phyloP scores from a whole-genome alignment of 2,888 invertebrate species.

The Leptinotarsa peninsularis region DNA sequence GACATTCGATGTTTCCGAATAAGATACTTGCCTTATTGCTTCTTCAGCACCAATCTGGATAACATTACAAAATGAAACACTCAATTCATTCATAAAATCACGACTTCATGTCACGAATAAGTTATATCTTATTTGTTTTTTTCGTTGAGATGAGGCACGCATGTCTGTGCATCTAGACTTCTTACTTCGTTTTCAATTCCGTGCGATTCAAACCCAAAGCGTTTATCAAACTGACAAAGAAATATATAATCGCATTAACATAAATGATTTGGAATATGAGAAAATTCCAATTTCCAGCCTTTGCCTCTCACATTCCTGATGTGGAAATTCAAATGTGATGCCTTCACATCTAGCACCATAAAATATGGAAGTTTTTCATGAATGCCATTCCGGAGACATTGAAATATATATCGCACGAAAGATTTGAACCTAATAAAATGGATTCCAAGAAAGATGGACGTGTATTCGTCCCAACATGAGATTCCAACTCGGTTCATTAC shows the following conservation, averaged over 20 bases:
- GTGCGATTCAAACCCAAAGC: slow-evolving; percentile 10
- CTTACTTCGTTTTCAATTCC: not conserved
- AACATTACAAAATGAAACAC: no score
- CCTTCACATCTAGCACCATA: slow-evolving; percentile 31
- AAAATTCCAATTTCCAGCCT: slow-evolving; percentile 52
- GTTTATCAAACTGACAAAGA: slow-evolving; percentile 46
- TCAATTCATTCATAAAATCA: no score
- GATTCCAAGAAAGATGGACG: not conserved
- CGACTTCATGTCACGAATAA: no score
- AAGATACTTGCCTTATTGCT: no score
- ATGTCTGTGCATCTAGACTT: not conserved
- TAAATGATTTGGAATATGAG: slow-evolving; percentile 55
- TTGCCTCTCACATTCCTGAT: slow-evolving; percentile 37
- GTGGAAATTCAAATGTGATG: slow-evolving; percentile 37
- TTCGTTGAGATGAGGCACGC: not conserved
- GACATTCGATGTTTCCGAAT: no score
- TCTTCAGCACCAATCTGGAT: no score
- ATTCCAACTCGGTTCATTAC: not conserved
- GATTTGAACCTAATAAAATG: slow-evolving; percentile 7
- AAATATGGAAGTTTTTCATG: slow-evolving; percentile 28
- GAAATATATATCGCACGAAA: not conserved
- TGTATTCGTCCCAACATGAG: not conserved
- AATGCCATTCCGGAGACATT: slow-evolving; percentile 19
- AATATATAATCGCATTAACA: slow-evolving; percentile 55
- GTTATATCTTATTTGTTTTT: no score